Base-by-base conservation (phyloP, 2,888 invertebrate genomes). In the Charanyca ferruginea region DNA sequence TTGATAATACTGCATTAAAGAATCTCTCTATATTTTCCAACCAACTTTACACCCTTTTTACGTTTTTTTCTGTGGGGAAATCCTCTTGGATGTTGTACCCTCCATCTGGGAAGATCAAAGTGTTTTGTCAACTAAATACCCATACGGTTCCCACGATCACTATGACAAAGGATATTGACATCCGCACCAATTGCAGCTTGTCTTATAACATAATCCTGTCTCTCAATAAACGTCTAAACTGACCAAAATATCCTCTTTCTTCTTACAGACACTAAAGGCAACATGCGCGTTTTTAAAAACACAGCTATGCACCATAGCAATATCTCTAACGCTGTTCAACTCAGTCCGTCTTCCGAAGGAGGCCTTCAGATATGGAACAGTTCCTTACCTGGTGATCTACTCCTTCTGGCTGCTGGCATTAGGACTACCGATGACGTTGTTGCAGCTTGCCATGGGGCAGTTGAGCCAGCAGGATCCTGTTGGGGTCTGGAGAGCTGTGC, bases 391-490 rank as follows among this genome's bases (percentile, higher is more conserved):
- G 81, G 94, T 96, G 79, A 95, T 96, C 51, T 97, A 97, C 91
- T 92, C 96, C 20, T 92, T 96, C 73, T 94, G 97, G 89, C 93
- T 96, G 69, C 85, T 97, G 59, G 89, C 96, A 47, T 92, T 96
- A n/a, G 96, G 96, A 16, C 89, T 97, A 41, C 97, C 97, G 1
- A 93, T 96, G 22, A 92, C 96, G 11, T 93, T 97, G 81, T 91
- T 97, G 69, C 97, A 97, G 90, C 90, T 97, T 77, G 96, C 96
- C 1, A 96, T 97, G 85, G 97, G 97, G 4, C 97, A 97, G 87
- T 92, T 97, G 71, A 96, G 97, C 53, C 96, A 96, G 80, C 96
- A 97, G 80, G 97, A 97, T 23, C 96, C 97, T n/a, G 96, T 96
- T 2, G 97, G 97, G 28, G 96, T 96, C 11, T 97, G 97, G 97